Base-by-base conservation (phyloP, 2,113 vertebrate genomes). In the Phasianus colchicus region DNA sequence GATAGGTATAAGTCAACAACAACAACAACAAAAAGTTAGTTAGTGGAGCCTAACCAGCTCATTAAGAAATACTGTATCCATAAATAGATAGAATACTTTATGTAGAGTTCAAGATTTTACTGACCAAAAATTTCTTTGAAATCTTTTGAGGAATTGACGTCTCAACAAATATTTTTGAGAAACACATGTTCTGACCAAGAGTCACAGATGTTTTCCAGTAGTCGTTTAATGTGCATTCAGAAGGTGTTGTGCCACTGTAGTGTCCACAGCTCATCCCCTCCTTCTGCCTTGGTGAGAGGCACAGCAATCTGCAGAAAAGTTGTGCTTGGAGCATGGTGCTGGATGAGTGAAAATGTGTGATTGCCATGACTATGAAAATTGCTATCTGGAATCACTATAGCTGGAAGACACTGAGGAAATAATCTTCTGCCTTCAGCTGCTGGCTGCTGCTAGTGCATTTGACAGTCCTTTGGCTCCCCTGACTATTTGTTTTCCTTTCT, bases 161-260 rank as follows among this genome's bases (percentile, higher is more conserved):
- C 22, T 84, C 67, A 34, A 22, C 16, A 18, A 0, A 0, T 1
- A 17, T 38, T 70, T 96, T 78, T 12, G 40, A 63, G 66, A 76
- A 43, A 15, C 8, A 27, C 19, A n/a, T 8, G 14, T 50, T 90
- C 55, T 71, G 20, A 42, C 24, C 4, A 69, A 38, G 43, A 29
- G 2, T 47, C 1, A 0, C 4, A 58, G 86, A 77, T 0, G 0
- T 48, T 75, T 77, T 85, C 32, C 19, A 60, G 10, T 16, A 60
- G 21, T 38, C 2, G 2, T 15, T 54, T 67, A 66, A 32, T 16
- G 5, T 38, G 16, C 45, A 43, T 81, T 69, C 3, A 38, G 61
- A 27, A 64, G 38, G 16, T 64, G 24, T 11, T 38, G 16, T 10
- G 6, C 24, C 25, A 40, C 6, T 30, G 25, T 52, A 25, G 13